phyloP scores from a whole-genome alignment of 2,888 invertebrate genomes.

The Polylopha cassiicola region DNA sequence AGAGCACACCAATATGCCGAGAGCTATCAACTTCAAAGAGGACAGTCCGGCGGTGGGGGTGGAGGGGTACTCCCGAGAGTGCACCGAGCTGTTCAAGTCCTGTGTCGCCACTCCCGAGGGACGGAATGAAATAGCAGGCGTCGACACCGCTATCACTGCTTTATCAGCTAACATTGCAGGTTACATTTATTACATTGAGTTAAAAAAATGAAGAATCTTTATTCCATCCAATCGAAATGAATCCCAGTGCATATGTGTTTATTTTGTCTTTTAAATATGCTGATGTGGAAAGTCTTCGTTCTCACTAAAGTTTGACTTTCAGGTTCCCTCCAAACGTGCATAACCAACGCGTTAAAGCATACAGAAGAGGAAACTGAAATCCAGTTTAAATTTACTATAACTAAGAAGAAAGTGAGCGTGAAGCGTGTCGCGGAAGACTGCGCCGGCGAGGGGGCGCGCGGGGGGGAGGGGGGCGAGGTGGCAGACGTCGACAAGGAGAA shows the following conservation, averaged over 20 bases:
- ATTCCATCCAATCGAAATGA: no score
- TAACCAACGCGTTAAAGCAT: slow-evolving; percentile 52
- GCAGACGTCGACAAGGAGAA: slow-evolving; percentile 53
- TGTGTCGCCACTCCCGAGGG: slow-evolving; percentile 52
- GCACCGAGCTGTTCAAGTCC: slow-evolving; percentile 60
- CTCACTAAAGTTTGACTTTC: slow-evolving; percentile 47
- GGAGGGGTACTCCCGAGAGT: slow-evolving; percentile 48
- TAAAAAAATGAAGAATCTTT: no score
- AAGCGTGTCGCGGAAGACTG: slow-evolving; percentile 45
- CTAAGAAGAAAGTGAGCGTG: slow-evolving; percentile 61
- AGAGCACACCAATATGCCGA: slow-evolving; percentile 48
- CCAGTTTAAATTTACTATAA: slow-evolving; percentile 69
- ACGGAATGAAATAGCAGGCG: no score
- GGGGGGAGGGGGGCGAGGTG: slow-evolving; percentile 37
- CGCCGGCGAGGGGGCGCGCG: slow-evolving; percentile 35
- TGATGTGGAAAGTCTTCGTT: no score
- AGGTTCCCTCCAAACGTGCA: slow-evolving; percentile 58
- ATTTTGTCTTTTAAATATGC: no score
- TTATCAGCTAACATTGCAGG: slow-evolving; percentile 44
- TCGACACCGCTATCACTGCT: slow-evolving; percentile 53
- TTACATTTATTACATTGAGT: no score
- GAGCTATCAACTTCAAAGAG: slow-evolving; percentile 70
- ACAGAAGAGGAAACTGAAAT: slow-evolving; percentile 67
- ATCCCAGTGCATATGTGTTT: no score
- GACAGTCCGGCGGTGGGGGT: slow-evolving; percentile 55